Percentiles rank a stretch among this genome's conserved stretches.
Evolutionary conservation across 2,888 invertebrate genomes (phyloP).

Genomic region (Cylindroiulus punctatus): DNA sequence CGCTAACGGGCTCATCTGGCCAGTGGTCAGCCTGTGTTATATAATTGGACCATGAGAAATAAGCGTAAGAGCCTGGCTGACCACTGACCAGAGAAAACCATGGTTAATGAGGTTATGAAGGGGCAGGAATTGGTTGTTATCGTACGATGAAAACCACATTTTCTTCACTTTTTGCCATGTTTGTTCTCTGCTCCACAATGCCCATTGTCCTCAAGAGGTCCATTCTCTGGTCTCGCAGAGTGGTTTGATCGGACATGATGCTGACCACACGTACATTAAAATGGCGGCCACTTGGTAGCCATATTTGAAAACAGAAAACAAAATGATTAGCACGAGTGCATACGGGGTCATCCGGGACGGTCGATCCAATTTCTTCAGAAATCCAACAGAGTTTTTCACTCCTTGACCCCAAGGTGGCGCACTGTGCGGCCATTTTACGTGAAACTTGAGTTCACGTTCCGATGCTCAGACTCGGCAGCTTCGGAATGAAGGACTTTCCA

Average conservation of each 20-base stretch:
- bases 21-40: constrained; percentile 48
- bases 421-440: constrained; percentile 23
- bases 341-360: constrained; percentile 4
- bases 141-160: not conserved
- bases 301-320: not conserved
- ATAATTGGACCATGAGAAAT: constrained; percentile 52
- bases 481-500: constrained; percentile 62
- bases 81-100: not conserved
- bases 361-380: constrained; percentile 25
- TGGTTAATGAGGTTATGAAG: constrained; percentile 14
- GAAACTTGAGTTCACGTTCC: constrained; percentile 58
- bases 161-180: not conserved
- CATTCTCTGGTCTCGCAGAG: not conserved
- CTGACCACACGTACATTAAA: constrained; percentile 40
- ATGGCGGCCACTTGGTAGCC: constrained; percentile 44
- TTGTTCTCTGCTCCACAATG: not conserved
- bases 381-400: not conserved
- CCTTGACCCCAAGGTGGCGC: constrained; percentile 17
- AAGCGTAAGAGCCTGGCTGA: constrained; percentile 53
- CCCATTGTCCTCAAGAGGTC: not conserved
- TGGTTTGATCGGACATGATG: constrained; percentile 28
- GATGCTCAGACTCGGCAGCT: constrained; percentile 61
- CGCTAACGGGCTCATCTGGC: not conserved
- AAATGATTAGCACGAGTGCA: constrained; percentile 19
- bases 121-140: constrained; percentile 10